Base-by-base conservation (phyloP, 2,113 vertebrate species). In the Centropus bengalensis region DNA sequence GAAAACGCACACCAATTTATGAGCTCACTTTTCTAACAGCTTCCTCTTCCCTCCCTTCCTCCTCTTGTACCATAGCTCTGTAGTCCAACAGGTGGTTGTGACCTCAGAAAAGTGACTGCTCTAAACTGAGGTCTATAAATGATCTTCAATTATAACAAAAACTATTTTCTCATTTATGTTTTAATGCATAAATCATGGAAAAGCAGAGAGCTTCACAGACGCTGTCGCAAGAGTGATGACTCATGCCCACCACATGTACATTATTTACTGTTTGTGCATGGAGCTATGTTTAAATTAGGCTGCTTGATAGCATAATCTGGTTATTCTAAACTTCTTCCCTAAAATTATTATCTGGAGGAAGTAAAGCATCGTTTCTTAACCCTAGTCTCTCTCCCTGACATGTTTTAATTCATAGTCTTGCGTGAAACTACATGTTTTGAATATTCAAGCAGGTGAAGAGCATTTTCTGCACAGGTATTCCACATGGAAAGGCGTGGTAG, bases 181-280 rank as follows among this genome's bases (percentile, higher is more conserved):
- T 81, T 88, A 78, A 77, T 56, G 85, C 3, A 14, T 89, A 83
- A 88, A 64, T 69, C 22, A 23, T 78, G 88, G 85, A 64, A 88
- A 49, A 93, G 49, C 60, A 45, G 90, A 76, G 76, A 88, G 94
- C 79, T 93, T 71, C 76, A 7, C 68, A 84, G 91, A 40, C 56
- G 2, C 79, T 30, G 44, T 17, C 75, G 71, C 56, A 24, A 44
- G 82, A 86, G 79, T 21, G 75, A 88, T 93, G 94, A 90, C 90
- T 97, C 93, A 94, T 83, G 85, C 67, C 66, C 79, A 74, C 85
- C 76, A 58, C 80, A 93, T 77, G 88, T 78, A 58, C 49, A 2
- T 88, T 95, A 88, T 94, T 94, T 91, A 96, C 91, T 75, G 81
- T 90, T 86, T 91, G 91, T 47, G 47, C 60, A 91, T 68, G 45